Conservation (phyloP, 2,113 vertebrate genomes). For the Edolisoma coerulescens region DNA sequence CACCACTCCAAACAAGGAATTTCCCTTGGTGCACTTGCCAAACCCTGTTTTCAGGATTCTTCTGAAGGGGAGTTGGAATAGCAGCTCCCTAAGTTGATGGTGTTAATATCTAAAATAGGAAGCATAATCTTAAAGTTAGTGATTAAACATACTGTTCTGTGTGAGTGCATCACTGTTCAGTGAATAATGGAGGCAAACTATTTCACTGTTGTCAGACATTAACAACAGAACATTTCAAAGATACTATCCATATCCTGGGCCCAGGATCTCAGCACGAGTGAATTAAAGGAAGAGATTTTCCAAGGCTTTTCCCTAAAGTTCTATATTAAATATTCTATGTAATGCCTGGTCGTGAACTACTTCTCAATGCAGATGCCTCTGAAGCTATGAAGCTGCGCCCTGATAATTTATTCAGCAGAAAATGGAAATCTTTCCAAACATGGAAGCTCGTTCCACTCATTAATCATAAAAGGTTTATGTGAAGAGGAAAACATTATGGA, state of each 20-base stretch:
- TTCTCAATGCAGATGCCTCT: background rate
- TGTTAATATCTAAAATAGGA: background rate
- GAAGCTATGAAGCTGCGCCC: background rate
- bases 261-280: background rate
- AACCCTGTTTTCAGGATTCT: background rate
- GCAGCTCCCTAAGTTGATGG: background rate
- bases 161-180: background rate
- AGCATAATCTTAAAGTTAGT: background rate
- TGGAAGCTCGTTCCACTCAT: background rate
- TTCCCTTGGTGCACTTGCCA: background rate
- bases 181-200: background rate
- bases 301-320: background rate
- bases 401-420: constrained; percentile 39
- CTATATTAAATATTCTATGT: background rate
- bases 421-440: constrained; percentile 18
- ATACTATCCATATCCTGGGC: background rate
- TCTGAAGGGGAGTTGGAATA: background rate
- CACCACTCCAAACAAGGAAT: background rate
- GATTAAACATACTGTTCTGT: background rate
- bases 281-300: background rate
- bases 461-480: constrained; percentile 27
- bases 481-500: constrained; percentile 39
- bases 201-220: background rate
- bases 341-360: background rate
- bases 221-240: background rate